phyloP scores from a whole-genome alignment of 2,113 vertebrate genomes.

The Excalfactoria chinensis region DNA sequence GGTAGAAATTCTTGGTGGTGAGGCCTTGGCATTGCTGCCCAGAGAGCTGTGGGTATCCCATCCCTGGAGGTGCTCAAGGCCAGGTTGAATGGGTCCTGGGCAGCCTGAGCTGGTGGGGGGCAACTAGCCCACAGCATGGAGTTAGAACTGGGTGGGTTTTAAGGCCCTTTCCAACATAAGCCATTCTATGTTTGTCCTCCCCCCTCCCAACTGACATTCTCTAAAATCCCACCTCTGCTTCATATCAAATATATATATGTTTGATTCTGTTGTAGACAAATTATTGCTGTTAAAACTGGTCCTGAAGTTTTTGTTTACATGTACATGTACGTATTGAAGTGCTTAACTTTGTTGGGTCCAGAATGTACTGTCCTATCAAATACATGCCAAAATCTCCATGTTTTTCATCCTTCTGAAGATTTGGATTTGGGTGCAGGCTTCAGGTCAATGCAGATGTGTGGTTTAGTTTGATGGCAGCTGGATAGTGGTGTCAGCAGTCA shows the following conservation, averaged over 20 bases:
- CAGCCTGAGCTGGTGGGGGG: too few species aligned
- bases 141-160: too few species aligned
- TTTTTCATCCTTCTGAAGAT: background rate
- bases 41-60: too few species aligned
- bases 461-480: background rate
- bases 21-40: too few species aligned
- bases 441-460: background rate
- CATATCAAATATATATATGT: background rate
- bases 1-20: too few species aligned
- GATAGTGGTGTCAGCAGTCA: too few species aligned
- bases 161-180: too few species aligned
- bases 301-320: background rate
- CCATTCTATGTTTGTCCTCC: too few species aligned
- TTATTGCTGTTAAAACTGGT: background rate
- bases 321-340: background rate
- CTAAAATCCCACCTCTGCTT: background rate
- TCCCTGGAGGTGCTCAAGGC: too few species aligned
- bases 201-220: background rate
- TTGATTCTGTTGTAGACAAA: background rate
- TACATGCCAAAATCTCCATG: background rate
- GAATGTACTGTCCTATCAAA: background rate
- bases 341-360: background rate
- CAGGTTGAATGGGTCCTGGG: too few species aligned
- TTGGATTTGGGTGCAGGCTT: background rate
- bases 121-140: too few species aligned